Percentiles rank a stretch among this genome's conserved stretches.
These are phyloP conservation scores for Conus betulinus DNA, from an alignment of 1,140 invertebrate genomes.

Conservation along the genomic window DNA sequence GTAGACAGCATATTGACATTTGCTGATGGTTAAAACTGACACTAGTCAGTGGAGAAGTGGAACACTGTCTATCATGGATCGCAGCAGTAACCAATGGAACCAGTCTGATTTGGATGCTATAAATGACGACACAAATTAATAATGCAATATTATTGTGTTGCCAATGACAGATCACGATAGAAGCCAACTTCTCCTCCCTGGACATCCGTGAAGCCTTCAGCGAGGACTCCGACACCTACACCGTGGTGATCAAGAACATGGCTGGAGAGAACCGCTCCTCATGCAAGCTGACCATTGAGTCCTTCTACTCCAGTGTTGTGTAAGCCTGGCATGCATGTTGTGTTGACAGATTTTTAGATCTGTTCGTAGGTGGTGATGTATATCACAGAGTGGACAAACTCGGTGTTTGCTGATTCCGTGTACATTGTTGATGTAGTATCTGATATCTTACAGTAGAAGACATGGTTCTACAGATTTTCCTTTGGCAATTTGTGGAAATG, in stretches of 20 bases:
- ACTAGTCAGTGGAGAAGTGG: too few relatives aligned
- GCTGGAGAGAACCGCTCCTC: constrained; percentile 81
- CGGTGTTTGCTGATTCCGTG: neutral
- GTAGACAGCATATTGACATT: too few relatives aligned
- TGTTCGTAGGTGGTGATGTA: neutral
- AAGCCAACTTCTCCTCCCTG: constrained; percentile 78
- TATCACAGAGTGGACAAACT: neutral
- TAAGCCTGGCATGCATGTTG: constrained; percentile 44
- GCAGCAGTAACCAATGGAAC: too few relatives aligned
- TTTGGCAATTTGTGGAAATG: too few relatives aligned
- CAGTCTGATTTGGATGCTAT: too few relatives aligned
- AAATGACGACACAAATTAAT: too few relatives aligned
- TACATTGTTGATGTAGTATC: too few relatives aligned
- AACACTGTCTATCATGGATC: too few relatives aligned
- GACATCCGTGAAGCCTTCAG: constrained; percentile 97
- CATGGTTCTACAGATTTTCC: too few relatives aligned
- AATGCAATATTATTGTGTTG: constrained; percentile 1
- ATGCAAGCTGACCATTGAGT: constrained; percentile 70
- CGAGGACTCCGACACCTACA: constrained; percentile 97
- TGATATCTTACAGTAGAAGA: too few relatives aligned
- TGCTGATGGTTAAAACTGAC: too few relatives aligned
- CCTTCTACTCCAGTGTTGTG: constrained; percentile 69
- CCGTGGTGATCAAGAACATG: constrained; percentile 96
- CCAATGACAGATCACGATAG: constrained; percentile 67
- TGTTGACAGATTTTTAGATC: neutral